These are phyloP conservation scores for Drosophila yooni DNA, from an alignment of 2,888 invertebrate genomes.

Conservation along the genomic window DNA sequence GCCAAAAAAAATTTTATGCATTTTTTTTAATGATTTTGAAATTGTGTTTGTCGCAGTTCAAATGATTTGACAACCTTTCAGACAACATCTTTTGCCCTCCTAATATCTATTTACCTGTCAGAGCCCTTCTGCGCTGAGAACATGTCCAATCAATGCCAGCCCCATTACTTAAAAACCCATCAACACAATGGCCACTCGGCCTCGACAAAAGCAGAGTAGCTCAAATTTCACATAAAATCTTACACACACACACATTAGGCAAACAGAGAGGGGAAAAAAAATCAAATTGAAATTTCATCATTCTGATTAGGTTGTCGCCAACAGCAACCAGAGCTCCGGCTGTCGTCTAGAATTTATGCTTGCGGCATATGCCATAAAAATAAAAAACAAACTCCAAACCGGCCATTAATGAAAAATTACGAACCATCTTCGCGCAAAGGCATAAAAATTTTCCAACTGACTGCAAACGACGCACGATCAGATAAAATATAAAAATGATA, in stretches of 20 bases:
- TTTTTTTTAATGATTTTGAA: slow-evolving; percentile 3
- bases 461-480: slow-evolving; percentile 70
- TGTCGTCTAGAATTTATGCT: slow-evolving; percentile 50
- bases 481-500: slow-evolving; percentile 53
- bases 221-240: slow-evolving; percentile 59
- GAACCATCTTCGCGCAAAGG: slow-evolving; percentile 29
- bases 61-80: slow-evolving; percentile 10
- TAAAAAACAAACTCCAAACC: slow-evolving; percentile 19
- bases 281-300: slow-evolving; percentile 73
- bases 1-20: slow-evolving; percentile 26
- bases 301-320: slow-evolving; percentile 67
- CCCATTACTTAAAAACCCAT: slow-evolving; percentile 67
- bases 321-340: slow-evolving; percentile 13
- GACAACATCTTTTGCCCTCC: slow-evolving; percentile 7
- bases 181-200: slow-evolving; percentile 44
- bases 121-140: slow-evolving; percentile 35
- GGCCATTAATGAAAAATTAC: slow-evolving; percentile 73
- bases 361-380: slow-evolving; percentile 64
- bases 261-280: slow-evolving; percentile 12
- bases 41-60: not conserved
- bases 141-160: slow-evolving; percentile 66
- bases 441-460: slow-evolving; percentile 72
- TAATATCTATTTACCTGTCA: slow-evolving; percentile 57
- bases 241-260: slow-evolving; percentile 38
- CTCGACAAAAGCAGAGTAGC: slow-evolving; percentile 42